A percentile compares a stretch with the other conserved stretches of the same genome.
phyloP scores from a whole-genome alignment of 2,888 invertebrate genomes.

The Habroteleia sp. region DNA sequence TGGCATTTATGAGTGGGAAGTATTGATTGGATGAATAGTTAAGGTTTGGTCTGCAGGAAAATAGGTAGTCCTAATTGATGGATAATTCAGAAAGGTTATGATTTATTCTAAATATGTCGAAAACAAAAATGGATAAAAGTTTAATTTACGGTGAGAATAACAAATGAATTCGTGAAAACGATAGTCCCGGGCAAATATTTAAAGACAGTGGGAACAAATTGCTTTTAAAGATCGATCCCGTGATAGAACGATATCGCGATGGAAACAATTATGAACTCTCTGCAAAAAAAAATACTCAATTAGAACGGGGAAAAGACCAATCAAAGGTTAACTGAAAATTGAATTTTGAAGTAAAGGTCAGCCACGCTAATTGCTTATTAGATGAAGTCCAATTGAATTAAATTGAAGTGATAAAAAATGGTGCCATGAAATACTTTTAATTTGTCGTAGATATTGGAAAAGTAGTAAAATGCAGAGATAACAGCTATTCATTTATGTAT shows the following conservation, averaged over 20 bases:
- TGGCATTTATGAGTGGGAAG: slow-evolving; percentile 24
- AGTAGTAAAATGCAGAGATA: too few species aligned
- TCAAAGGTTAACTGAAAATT: slow-evolving; percentile 32
- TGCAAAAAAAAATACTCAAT: slow-evolving; percentile 13
- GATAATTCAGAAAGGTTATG: too few species aligned
- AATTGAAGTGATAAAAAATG: slow-evolving; percentile 5
- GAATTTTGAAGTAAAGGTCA: slow-evolving; percentile 33
- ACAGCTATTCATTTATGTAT: too few species aligned
- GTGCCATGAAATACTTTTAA: too few species aligned
- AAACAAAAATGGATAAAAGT: too few species aligned
- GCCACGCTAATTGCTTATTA: slow-evolving; percentile 5
- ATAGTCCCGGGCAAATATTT: too few species aligned
- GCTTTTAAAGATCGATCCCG: slow-evolving; percentile 21
- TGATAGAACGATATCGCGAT: slow-evolving; percentile 16
- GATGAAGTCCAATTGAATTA: slow-evolving; percentile 5
- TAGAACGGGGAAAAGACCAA: slow-evolving; percentile 10
- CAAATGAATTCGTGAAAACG: too few species aligned
- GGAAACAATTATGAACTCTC: slow-evolving; percentile 32
- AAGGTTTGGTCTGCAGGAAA: too few species aligned
- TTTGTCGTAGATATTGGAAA: too few species aligned
- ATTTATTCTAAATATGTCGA: too few species aligned
- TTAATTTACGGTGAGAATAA: too few species aligned
- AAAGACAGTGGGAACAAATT: slow-evolving; percentile 25
- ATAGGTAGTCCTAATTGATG: too few species aligned
- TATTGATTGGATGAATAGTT: not conserved